Conservation (phyloP, 2,888 invertebrate species). For the Trisateles emortualis region DNA sequence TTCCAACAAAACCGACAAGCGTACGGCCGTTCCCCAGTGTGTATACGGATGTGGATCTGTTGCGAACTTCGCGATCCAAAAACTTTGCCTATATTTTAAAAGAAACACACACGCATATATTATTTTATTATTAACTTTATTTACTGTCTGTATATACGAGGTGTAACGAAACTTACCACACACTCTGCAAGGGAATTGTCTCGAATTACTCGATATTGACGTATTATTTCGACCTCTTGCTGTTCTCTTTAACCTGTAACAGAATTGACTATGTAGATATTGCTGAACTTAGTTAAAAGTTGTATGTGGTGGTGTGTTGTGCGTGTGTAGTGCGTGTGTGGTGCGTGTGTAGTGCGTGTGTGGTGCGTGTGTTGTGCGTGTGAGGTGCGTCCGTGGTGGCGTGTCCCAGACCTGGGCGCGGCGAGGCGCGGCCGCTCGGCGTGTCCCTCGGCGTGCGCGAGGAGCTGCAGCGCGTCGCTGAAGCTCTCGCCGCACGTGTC, state of each 20-base stretch:
- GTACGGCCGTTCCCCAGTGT: slow-evolving; percentile 94
- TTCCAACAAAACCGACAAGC: slow-evolving; percentile 96
- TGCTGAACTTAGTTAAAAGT: too few species aligned
- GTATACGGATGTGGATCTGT: slow-evolving; percentile 95
- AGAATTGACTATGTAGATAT: slow-evolving; percentile 30
- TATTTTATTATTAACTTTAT: neutral
- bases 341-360: neutral
- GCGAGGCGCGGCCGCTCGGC: slow-evolving; percentile 78
- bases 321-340: too few species aligned
- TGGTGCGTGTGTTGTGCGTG: neutral
- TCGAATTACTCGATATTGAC: slow-evolving; percentile 58
- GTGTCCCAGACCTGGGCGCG: slow-evolving; percentile 47
- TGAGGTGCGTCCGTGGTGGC: neutral
- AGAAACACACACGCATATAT: neutral
- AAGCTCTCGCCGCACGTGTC: slow-evolving; percentile 93
- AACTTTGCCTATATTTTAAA: slow-evolving; percentile 87
- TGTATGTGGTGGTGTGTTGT: too few species aligned
- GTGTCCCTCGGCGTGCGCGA: slow-evolving; percentile 93
- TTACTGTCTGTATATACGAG: neutral
- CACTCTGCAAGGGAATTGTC: slow-evolving; percentile 93
- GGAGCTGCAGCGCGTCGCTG: slow-evolving; percentile 91
- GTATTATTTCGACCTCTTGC: slow-evolving; percentile 68
- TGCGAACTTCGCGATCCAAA: slow-evolving; percentile 95
- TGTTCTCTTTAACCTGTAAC: slow-evolving; percentile 73
- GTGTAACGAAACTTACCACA: slow-evolving; percentile 85